Conservation (phyloP, 2,113 vertebrate species). For the Genyomyrus donnyi region DNA sequence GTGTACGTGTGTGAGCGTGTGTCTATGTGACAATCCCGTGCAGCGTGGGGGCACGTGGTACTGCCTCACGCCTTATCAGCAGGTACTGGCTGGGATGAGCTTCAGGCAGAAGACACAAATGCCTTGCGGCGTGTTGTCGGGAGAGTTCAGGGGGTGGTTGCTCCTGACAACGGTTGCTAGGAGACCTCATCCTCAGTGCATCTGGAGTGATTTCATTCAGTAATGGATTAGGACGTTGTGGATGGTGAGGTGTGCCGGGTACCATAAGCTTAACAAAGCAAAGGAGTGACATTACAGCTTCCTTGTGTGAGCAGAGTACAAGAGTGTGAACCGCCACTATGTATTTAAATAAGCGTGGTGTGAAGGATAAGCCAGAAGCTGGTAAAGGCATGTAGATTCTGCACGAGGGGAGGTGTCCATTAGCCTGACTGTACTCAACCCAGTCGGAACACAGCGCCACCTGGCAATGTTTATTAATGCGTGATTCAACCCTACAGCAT, state of each 20-base stretch:
- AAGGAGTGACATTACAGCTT: not conserved
- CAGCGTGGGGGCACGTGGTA: not conserved
- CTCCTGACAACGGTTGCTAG: constrained; percentile 16
- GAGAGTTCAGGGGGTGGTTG: not conserved
- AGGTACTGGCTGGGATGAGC: not conserved
- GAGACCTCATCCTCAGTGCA: constrained; percentile 1
- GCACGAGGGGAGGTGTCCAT: not conserved
- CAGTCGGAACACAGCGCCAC: not conserved
- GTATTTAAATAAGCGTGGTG: not conserved
- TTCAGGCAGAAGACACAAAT: not conserved
- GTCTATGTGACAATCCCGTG: not conserved
- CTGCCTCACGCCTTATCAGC: not conserved
- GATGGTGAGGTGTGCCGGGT: not conserved
- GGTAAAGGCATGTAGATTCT: not conserved
- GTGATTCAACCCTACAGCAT: not conserved
- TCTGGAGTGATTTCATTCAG: not conserved
- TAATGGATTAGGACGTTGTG: not conserved
- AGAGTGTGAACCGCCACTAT: not conserved
- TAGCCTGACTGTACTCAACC: not conserved
- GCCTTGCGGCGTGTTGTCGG: not conserved
- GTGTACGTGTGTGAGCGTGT: not conserved
- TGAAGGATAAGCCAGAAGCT: not conserved
- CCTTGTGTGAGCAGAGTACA: not conserved
- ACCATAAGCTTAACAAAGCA: not conserved
- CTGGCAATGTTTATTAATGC: not conserved